These are phyloP conservation scores for Mesitornis unicolor DNA, from an alignment of 2,113 vertebrate species.

Conservation along the genomic window DNA sequence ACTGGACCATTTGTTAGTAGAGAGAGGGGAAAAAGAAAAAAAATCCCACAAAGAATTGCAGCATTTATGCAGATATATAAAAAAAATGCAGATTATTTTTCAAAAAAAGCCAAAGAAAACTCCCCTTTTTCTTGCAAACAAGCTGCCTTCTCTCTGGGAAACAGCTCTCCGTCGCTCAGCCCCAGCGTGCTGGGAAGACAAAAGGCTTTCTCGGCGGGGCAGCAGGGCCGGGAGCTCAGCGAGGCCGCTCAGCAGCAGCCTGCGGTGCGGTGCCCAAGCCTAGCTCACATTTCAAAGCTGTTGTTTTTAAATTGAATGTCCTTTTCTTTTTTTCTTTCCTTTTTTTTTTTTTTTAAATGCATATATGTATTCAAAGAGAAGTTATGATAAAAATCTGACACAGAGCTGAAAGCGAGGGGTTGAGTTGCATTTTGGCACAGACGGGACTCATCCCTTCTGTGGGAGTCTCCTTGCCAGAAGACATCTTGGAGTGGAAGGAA, in stretches of 20 bases:
- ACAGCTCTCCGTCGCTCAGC: not conserved
- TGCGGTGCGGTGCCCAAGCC: not conserved
- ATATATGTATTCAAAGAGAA: not conserved
- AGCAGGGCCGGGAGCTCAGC: not conserved
- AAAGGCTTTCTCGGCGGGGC: not conserved
- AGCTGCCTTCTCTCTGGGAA: conserved; percentile 24
- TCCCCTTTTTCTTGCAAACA: conserved; percentile 40
- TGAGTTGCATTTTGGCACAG: conserved; percentile 54
- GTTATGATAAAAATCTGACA: conserved; percentile 60
- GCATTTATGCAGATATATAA: not conserved
- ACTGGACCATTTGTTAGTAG: not conserved
- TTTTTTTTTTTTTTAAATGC: not conserved
- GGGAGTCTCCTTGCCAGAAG: conserved; percentile 46
- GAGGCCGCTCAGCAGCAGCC: not conserved
- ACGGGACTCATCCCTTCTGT: conserved; percentile 44
- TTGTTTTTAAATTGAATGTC: not conserved
- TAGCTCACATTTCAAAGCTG: conserved; percentile 54
- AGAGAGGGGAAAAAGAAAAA: not conserved
- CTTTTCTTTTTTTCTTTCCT: not conserved
- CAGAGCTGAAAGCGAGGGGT: conserved; percentile 14
- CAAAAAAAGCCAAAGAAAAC: conserved; percentile 21
- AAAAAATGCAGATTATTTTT: conserved; percentile 7
- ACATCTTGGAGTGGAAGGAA: conserved; percentile 46
- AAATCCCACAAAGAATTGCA: conserved; percentile 19
- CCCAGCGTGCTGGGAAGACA: conserved; percentile 13